Percentiles rank a stretch among this genome's conserved stretches.
Evolutionary conservation across 2,113 vertebrate species (phyloP).

Genomic region (Petaurus breviceps): DNA sequence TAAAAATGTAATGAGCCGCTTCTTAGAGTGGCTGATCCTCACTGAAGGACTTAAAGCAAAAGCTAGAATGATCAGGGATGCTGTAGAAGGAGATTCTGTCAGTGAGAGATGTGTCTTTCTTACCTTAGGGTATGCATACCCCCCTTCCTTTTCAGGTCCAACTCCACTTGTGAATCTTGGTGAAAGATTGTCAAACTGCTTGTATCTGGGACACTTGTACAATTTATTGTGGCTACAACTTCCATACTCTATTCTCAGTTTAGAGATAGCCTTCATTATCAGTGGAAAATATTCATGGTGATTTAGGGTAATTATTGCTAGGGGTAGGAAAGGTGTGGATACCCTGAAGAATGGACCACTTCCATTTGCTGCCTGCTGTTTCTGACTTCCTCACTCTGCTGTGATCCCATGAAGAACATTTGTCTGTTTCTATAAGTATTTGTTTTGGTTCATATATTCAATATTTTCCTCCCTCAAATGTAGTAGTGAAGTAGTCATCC

Average conservation of each 20-base stretch:
- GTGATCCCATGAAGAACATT: too few species aligned
- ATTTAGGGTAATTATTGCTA: not conserved
- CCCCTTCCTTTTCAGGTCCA: too few species aligned
- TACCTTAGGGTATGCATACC: not conserved
- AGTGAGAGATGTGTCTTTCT: not conserved
- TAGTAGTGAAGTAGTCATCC: not conserved
- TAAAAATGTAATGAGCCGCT: not conserved
- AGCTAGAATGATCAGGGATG: not conserved
- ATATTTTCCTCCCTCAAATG: not conserved
- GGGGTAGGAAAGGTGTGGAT: not conserved
- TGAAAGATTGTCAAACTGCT: not conserved
- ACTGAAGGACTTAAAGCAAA: not conserved
- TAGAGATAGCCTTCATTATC: not conserved
- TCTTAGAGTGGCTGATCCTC: not conserved
- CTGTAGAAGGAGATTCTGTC: not conserved
- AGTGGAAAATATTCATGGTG: not conserved
- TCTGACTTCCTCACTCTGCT: not conserved
- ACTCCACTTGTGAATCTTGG: not conserved
- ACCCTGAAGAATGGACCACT: not conserved
- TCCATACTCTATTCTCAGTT: slow-evolving; percentile 13
- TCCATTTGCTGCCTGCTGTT: not conserved
- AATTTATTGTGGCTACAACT: slow-evolving; percentile 6
- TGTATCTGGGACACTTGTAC: not conserved
- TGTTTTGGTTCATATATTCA: not conserved
- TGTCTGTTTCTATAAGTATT: not conserved